These are phyloP conservation scores for Zosterops pallidus DNA, from an alignment of 2,113 vertebrate species.

Conservation along the genomic window DNA sequence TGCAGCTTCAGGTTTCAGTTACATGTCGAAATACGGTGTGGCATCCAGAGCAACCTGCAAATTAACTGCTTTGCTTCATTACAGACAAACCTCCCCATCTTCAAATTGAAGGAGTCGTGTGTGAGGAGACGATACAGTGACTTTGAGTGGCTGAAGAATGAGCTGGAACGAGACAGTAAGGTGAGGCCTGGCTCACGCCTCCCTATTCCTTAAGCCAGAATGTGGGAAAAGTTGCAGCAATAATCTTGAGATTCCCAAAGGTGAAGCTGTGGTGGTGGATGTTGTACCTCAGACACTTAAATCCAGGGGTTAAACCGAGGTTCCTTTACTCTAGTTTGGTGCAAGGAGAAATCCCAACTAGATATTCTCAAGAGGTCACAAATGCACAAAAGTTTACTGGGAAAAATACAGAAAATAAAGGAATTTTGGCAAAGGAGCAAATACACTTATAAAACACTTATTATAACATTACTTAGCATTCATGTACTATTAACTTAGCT, in stretches of 20 bases:
- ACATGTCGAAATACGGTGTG: not conserved
- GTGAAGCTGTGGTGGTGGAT: not conserved
- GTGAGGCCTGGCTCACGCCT: slow-evolving; percentile 68
- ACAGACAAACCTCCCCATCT: slow-evolving; percentile 98
- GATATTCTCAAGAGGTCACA: not conserved
- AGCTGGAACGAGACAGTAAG: slow-evolving; percentile 99
- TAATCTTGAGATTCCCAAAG: not conserved
- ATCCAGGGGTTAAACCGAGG: not conserved
- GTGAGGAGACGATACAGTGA: slow-evolving; percentile 97
- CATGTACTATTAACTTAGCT: not conserved
- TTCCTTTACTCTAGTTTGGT: not conserved
- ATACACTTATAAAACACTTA: not conserved
- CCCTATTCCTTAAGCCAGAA: not conserved
- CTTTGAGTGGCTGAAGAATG: slow-evolving; percentile 99
- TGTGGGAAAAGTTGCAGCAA: not conserved
- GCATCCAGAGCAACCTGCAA: not conserved
- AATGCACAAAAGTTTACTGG: not conserved
- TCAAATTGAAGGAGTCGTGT: slow-evolving; percentile 95
- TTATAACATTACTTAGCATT: not conserved
- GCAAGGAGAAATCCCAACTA: not conserved
- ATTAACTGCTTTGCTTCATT: not conserved
- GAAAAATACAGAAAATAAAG: not conserved
- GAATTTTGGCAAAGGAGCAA: not conserved
- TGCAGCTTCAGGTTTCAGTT: not conserved
- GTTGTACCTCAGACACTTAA: not conserved